Conservation (phyloP, 2,113 vertebrate species). For the human region DNA sequence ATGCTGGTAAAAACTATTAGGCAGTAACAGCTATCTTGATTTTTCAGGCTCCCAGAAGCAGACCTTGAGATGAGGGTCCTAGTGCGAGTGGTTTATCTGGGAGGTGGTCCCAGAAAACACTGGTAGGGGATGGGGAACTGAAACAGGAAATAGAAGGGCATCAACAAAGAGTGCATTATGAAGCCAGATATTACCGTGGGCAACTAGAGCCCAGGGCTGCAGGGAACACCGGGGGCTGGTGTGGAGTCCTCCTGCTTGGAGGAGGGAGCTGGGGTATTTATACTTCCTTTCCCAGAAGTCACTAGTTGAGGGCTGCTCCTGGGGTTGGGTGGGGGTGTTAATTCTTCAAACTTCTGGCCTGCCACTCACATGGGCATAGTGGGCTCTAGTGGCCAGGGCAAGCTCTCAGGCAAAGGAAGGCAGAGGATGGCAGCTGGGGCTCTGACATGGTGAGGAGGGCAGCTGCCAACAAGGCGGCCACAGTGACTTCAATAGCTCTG, state of each 20-base stretch:
- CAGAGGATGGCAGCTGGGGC: background rate
- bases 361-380: background rate
- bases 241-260: accelerated
- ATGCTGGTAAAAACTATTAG: background rate
- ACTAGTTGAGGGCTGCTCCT: background rate
- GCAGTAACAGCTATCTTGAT: background rate
- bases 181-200: background rate
- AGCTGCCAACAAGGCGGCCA: accelerated
- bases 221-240: background rate
- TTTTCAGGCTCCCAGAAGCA: background rate
- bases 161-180: background rate
- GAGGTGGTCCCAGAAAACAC: background rate
- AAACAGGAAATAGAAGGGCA: background rate
- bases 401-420: background rate
- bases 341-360: background rate
- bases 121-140: background rate
- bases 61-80: background rate
- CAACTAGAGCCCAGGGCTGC: background rate
- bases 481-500: background rate
- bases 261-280: background rate
- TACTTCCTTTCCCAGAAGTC: background rate
- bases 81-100: background rate
- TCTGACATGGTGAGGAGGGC: background rate
- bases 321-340: background rate
- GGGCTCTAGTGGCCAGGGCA: background rate